Base-by-base conservation (phyloP, 2,888 invertebrate species). In the Drosophila helvetica region DNA sequence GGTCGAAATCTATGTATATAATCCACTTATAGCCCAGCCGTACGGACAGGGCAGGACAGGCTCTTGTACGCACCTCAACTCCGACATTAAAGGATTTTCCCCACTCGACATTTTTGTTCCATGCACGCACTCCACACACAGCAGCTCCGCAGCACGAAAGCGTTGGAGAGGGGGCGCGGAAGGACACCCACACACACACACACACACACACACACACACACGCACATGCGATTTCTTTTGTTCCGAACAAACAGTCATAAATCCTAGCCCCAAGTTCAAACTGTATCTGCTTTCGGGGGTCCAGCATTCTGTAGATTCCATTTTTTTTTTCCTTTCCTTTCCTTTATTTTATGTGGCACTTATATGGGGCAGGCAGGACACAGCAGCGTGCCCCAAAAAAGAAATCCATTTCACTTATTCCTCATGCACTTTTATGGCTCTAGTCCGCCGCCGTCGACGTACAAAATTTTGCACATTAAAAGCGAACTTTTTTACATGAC, bases 381-480 rank as follows among this genome's bases (percentile, higher is more conserved):
- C 45, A 74, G 25, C 38, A 38, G 67, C 63, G 67, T 46, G 18
- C 64, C 62, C 70, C 58, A 27, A 80, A 38, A 38, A 38, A 38
- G 15, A 38, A 82, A 83, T 88, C 80, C 83, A 88, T 83, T 88
- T 86, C 88, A 86, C 88, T 83, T 82, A 88, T 79, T 67, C 77
- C 73, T 38, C 75, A 58, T 88, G 86, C 83, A 83, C 78, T 88
- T 88, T 88, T 88, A 88, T 75, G 86, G 86, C 86, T 79, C 82
- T 76, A 71, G 74, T 81, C 80, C 33, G 12, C 33, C 12, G 33
- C 33, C 12, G 33, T 38, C 38, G 38, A 2, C 38, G 38, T n/a
- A 38, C 78, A 87, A 88, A 81, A 86, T 86, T 88, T 79, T 88
- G 74, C 83, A 76, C 83, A 83, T 83, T 88, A 88, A 88, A 74